These are phyloP conservation scores for Melanotaenia pygmaea DNA, from an alignment of 2,797 vertebrate genomes.

Conservation along the genomic window DNA sequence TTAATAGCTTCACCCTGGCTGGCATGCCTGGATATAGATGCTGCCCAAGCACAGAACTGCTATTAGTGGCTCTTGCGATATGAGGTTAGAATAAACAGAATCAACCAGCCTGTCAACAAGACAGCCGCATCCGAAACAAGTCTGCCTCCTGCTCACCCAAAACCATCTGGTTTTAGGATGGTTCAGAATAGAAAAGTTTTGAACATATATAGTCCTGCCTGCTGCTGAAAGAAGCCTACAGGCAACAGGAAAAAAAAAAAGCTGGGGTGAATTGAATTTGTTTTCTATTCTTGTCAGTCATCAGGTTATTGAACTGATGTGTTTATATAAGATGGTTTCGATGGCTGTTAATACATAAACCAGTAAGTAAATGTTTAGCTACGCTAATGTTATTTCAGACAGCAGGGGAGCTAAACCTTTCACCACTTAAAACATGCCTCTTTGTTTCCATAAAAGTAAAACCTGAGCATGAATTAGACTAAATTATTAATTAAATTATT, in stretches of 20 bases:
- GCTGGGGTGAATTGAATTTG: not conserved
- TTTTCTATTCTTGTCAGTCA: constrained; percentile 41
- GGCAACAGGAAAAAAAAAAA: not conserved
- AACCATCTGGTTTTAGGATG: constrained; percentile 30
- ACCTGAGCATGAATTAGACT: not conserved
- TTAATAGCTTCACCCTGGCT: constrained; percentile 67
- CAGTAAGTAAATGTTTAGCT: constrained; percentile 10
- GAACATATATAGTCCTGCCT: constrained; percentile 39
- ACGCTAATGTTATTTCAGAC: constrained; percentile 16
- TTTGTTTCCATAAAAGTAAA: constrained; percentile 10
- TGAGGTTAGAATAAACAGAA: constrained; percentile 78
- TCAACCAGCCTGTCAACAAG: constrained; percentile 77
- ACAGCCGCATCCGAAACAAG: constrained; percentile 61
- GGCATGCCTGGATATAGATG: constrained; percentile 72
- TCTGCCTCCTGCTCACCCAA: constrained; percentile 47
- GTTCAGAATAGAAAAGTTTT: constrained; percentile 35
- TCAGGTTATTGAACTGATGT: constrained; percentile 34
- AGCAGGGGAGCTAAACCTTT: not conserved
- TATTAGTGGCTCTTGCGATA: constrained; percentile 74
- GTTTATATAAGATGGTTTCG: constrained; percentile 17
- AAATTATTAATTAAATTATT: no score
- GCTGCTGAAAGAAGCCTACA: constrained; percentile 2
- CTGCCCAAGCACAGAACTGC: constrained; percentile 61
- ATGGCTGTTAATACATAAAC: constrained; percentile 27
- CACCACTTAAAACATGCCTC: not conserved